Conservation (phyloP, 2,113 vertebrate genomes). For the Bothrops jararaca region DNA sequence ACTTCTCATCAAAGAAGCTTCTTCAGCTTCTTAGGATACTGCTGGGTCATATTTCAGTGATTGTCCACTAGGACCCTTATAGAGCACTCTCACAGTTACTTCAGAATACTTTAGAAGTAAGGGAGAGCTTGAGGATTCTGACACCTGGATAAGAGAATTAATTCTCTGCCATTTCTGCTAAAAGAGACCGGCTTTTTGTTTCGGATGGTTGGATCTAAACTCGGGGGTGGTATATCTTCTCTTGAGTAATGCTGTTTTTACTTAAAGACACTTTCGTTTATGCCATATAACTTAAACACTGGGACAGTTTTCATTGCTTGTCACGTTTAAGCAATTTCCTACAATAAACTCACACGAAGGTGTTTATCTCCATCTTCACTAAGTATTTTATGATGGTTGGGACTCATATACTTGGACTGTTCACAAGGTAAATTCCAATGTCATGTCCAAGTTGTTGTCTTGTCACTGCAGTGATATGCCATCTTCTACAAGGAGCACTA, state of each 20-base stretch:
- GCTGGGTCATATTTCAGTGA: neutral
- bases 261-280: neutral
- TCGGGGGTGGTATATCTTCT: rapidly evolving
- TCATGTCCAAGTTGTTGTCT: neutral
- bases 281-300: neutral
- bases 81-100: neutral
- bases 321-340: neutral
- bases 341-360: neutral
- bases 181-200: too few relatives aligned
- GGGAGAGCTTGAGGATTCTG: neutral
- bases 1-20: too few relatives aligned
- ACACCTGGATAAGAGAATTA: neutral
- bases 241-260: neutral
- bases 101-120: neutral
- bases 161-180: neutral
- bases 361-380: neutral
- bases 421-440: rapidly evolving
- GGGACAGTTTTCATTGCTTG: neutral
- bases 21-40: too few relatives aligned
- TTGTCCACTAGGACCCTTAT: neutral
- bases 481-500: neutral
- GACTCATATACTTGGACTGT: neutral
- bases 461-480: neutral
- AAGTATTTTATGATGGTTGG: neutral
- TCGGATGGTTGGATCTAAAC: rapidly evolving